Conservation (phyloP, 2,113 vertebrate species). For the Alligator mississippiensis region DNA sequence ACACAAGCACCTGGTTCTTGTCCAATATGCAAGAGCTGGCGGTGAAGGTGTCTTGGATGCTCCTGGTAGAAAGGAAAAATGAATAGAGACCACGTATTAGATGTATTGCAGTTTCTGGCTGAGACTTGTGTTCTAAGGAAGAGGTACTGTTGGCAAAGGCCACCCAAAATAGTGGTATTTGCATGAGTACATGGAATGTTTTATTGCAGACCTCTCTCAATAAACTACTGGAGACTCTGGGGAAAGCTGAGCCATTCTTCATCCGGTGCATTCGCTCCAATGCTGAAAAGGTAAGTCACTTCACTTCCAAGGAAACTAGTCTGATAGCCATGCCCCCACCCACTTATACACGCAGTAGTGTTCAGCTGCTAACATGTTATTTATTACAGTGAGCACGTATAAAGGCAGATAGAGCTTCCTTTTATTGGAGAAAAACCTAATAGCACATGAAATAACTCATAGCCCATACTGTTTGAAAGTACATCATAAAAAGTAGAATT, state of each 20-base stretch:
- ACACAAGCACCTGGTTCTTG: background rate
- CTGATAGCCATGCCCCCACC: background rate
- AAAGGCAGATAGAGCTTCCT: background rate
- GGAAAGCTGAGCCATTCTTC: slow-evolving; percentile 95
- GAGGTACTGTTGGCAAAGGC: background rate
- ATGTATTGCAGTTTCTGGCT: background rate
- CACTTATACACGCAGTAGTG: background rate
- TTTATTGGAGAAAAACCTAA: background rate
- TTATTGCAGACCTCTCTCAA: slow-evolving; percentile 88
- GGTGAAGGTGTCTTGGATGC: background rate
- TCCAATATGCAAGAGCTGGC: background rate
- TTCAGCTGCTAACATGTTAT: fast-evolving
- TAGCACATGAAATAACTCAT: background rate
- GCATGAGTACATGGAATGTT: background rate
- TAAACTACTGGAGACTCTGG: slow-evolving; percentile 93
- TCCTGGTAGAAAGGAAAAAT: background rate
- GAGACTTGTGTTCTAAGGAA: background rate
- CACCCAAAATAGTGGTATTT: background rate
- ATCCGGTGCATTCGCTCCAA: slow-evolving; percentile 98
- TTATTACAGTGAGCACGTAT: background rate
- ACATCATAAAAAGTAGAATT: background rate
- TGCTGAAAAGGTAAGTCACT: slow-evolving; percentile 88
- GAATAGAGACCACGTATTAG: background rate
- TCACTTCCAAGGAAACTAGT: background rate
- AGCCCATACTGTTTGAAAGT: background rate